These are phyloP conservation scores for Drosophila ochracea DNA, from an alignment of 2,888 invertebrate genomes.

Conservation along the genomic window DNA sequence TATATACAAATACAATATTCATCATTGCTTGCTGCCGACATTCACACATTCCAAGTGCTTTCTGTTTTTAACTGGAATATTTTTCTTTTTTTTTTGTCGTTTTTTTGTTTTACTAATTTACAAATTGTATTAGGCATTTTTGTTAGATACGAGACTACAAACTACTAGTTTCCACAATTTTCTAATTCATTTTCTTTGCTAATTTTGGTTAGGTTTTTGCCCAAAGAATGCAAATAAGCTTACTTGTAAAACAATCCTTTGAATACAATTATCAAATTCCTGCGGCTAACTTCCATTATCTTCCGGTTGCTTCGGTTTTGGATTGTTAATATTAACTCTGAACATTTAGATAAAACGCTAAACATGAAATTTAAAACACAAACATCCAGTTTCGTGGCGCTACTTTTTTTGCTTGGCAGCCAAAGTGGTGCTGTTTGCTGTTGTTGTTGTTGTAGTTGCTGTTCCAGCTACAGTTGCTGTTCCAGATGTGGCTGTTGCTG, in stretches of 20 bases:
- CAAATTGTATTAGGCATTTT: conserved; percentile 55
- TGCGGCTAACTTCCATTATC: conserved; percentile 26
- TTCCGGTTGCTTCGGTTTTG: conserved; percentile 6
- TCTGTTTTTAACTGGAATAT: conserved; percentile 54
- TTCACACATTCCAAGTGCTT: conserved; percentile 48
- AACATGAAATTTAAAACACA: conserved; percentile 70
- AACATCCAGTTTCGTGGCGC: conserved; percentile 62
- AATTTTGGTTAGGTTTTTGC: conserved; percentile 47
- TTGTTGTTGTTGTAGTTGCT: conserved; percentile 2
- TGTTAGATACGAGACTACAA: conserved; percentile 58
- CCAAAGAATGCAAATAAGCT: conserved; percentile 47
- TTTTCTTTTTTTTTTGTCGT: conserved; percentile 13
- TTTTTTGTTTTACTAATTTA: conserved; percentile 51
- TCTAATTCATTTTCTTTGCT: conserved; percentile 62
- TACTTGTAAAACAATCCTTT: conserved; percentile 45
- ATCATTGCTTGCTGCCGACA: conserved; percentile 56
- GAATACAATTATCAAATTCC: conserved; percentile 51
- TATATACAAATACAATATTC: conserved; percentile 65
- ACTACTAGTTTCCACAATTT: conserved; percentile 65
- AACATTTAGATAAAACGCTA: conserved; percentile 55
- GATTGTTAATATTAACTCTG: conserved; percentile 35
- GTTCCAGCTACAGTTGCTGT: conserved; percentile 4
- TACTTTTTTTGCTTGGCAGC: conserved; percentile 69
- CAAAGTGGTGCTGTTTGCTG: conserved; percentile 43
- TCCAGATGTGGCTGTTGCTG: conserved; percentile 13